Evolutionary conservation across 92 coral and sea anemone species (phyloP).

Genomic region (Palythoa grandis): DNA sequence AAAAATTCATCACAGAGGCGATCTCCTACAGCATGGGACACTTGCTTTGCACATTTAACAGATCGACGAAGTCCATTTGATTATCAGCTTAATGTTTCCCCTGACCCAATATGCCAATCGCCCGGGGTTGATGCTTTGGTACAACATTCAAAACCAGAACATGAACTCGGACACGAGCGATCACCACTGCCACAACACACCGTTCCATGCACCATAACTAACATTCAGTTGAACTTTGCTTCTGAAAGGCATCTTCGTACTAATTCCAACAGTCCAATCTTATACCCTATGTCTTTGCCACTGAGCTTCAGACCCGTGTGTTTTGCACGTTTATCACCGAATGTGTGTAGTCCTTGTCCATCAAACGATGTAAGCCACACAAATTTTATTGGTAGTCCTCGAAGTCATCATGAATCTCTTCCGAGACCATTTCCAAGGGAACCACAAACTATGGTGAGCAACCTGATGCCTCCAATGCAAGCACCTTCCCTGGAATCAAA

Average conservation of each 20-base stretch:
- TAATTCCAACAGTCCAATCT: not conserved
- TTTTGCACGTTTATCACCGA: constrained; percentile 1
- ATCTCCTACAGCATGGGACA: not conserved
- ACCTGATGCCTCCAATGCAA: not conserved
- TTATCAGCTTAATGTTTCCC: constrained; percentile 1
- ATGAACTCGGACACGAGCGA: not conserved
- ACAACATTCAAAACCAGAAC: not conserved
- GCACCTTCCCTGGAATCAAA: not conserved
- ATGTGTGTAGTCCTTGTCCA: not conserved
- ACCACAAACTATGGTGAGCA: constrained; percentile 6
- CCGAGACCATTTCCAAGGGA: constrained; percentile 10
- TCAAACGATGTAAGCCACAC: not conserved
- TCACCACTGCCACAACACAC: not conserved
- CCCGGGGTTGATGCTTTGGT: not conserved
- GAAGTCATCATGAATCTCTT: not conserved
- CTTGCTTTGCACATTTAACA: not conserved
- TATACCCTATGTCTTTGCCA: constrained; percentile 3
- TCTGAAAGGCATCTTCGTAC: not conserved
- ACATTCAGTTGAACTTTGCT: not conserved
- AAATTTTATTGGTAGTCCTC: not conserved
- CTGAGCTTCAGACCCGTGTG: constrained; percentile 6
- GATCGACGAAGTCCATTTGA: not conserved
- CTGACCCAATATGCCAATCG: not conserved
- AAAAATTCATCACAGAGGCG: not conserved
- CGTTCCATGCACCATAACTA: not conserved